Evolutionary conservation across 2,797 vertebrate species (phyloP).

Genomic region (Lacerta bilineata): DNA sequence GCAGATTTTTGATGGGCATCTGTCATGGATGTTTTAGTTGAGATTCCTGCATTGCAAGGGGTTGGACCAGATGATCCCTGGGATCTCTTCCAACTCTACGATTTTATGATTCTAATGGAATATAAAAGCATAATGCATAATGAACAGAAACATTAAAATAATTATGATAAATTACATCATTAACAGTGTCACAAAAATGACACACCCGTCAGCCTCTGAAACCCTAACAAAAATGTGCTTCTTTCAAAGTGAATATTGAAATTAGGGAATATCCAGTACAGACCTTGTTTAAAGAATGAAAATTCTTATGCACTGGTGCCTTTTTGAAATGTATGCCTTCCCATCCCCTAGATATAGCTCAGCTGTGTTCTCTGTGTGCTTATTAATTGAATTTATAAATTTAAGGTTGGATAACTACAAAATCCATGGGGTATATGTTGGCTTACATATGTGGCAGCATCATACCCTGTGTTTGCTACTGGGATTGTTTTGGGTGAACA

Average conservation of each 20-base stretch:
- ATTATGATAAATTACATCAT: no score
- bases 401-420: background rate
- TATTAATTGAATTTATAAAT: background rate
- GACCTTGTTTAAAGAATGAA: conserved; percentile 1
- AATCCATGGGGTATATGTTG: background rate
- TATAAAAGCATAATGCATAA: no score
- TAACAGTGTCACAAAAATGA: no score
- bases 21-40: no score
- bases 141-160: no score
- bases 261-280: background rate
- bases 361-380: background rate
- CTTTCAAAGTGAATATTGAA: background rate
- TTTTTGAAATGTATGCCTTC: background rate
- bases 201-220: no score
- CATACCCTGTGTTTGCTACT: background rate
- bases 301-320: background rate
- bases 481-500: background rate
- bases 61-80: no score
- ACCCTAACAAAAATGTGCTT: background rate
- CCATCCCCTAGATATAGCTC: background rate
- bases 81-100: no score
- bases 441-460: background rate
- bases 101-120: no score
- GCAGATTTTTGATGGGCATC: no score
- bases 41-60: no score